Conservation (phyloP, 2,888 invertebrate genomes). For the Drosophila borealis region DNA sequence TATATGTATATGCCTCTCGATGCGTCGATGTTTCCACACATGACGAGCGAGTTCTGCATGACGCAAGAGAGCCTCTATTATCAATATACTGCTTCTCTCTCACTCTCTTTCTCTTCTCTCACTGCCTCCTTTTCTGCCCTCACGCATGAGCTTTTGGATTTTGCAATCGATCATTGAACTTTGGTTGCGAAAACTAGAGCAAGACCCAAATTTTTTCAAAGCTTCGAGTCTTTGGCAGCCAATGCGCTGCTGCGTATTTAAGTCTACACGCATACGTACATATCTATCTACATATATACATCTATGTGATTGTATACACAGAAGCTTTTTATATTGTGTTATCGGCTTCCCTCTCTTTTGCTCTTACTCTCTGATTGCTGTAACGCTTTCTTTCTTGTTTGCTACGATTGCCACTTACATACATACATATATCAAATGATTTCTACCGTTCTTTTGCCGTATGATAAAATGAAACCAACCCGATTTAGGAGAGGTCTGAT, state of each 20-base stretch:
- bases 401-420: conserved; percentile 42
- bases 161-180: conserved; percentile 82
- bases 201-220: conserved; percentile 81
- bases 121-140: conserved; percentile 16
- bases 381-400: conserved; percentile 62
- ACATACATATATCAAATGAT: conserved; percentile 51
- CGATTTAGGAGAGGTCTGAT: conserved; percentile 42
- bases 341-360: conserved; percentile 55
- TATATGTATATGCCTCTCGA: conserved; percentile 7
- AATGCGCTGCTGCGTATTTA: conserved; percentile 21
- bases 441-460: conserved; percentile 34
- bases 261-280: not conserved
- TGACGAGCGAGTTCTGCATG: conserved; percentile 72
- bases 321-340: conserved; percentile 41
- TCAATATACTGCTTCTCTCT: conserved; percentile 20
- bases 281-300: not conserved
- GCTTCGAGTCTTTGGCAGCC: conserved; percentile 48
- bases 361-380: conserved; percentile 33
- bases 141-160: conserved; percentile 58
- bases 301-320: not conserved
- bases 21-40: conserved; percentile 70
- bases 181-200: conserved; percentile 82
- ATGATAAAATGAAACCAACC: conserved; percentile 52
- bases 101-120: conserved; percentile 8
- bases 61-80: conserved; percentile 58